phyloP scores from a whole-genome alignment of 2,113 vertebrate genomes.

The Eurystomus gularis region DNA sequence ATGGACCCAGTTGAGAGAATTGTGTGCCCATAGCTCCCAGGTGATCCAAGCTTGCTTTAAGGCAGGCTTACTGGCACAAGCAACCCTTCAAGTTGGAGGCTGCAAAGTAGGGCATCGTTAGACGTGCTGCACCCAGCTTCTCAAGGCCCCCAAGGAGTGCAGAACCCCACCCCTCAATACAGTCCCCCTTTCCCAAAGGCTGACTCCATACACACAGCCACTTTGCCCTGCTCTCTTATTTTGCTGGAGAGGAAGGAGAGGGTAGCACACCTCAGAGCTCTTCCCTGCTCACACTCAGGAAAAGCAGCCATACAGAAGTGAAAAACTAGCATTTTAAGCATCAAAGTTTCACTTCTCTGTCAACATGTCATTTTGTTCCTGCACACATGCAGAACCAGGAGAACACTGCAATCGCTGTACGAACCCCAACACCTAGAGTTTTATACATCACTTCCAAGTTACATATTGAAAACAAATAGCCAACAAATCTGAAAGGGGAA shows the following conservation, averaged over 20 bases:
- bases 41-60: background rate
- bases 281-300: background rate
- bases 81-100: background rate
- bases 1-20: background rate
- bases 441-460: background rate
- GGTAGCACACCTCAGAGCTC: background rate
- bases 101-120: background rate
- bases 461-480: background rate
- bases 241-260: background rate
- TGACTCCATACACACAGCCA: rapidly evolving
- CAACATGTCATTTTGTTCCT: background rate
- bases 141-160: background rate
- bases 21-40: background rate
- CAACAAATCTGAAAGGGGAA: background rate
- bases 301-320: rapidly evolving
- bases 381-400: background rate
- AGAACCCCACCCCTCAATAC: background rate
- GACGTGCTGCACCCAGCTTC: background rate
- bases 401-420: rapidly evolving
- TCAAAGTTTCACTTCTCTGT: background rate
- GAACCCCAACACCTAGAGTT: background rate
- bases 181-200: rapidly evolving
- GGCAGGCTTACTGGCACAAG: background rate
- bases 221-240: background rate
- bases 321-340: background rate